Base-by-base conservation (phyloP, 2,888 invertebrate genomes). In the Hipparchia semele region DNA sequence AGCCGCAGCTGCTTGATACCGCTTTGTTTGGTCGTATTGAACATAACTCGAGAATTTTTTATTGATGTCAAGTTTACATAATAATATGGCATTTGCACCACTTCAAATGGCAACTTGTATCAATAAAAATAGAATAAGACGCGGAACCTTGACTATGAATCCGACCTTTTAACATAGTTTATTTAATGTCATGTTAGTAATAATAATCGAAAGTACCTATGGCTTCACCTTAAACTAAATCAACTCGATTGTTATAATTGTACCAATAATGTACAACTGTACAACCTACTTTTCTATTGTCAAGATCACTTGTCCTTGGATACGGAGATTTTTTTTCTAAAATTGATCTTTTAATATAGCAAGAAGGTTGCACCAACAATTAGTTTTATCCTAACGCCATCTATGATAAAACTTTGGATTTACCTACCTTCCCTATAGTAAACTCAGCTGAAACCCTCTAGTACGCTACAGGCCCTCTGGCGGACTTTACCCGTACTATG, bases 341-440 rank as follows among this genome's bases (percentile, higher is more conserved):
- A 23, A 23, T 23, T 23, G 23, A 23, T 23, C 23, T 23, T 23
- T 23, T 23, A 23, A 23, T 23, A 23, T 23, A 23, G 23, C 33
- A 4, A 10, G 8, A 39, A 5, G 39, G 39, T 33, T 10, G 9
- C 23, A 23, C 58, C 3, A 56, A 12, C 13, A 13, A 49, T n/a
- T 7, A n/a, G 8, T 46, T 23, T 12, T 8, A 10, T 46, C 53
- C 33, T 60, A 68, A 54, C 76, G 76, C 76, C 76, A 76, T 76
- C 76, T 76, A 68, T 75, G 33, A 45, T 23, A 3, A 66, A 10
- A 45, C n/a, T 45, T 54, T 3, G 2, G 39, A 68, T 46, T 33
- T 64, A 49, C 23, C 49, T 60, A 2, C 39, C 39, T 23, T 53
- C 33, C 10, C 59, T 64, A 59, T 9, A 9, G 9, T 62, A n/a